phyloP scores from a whole-genome alignment of 2,113 vertebrate genomes.

The Colistium nudipinnis region DNA sequence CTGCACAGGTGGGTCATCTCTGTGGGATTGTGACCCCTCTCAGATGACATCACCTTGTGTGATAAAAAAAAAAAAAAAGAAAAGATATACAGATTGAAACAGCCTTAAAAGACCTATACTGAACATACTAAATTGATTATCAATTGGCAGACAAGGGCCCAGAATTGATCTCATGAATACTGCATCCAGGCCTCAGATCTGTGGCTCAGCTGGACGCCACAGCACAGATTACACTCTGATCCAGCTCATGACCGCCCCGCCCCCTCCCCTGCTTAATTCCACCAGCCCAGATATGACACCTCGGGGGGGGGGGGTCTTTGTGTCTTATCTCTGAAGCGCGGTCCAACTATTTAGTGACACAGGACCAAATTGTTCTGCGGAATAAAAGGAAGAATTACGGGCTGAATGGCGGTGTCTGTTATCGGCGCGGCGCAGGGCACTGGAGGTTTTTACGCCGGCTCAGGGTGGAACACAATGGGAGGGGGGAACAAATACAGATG shows the following conservation, averaged over 20 bases:
- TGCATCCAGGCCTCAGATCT: no score
- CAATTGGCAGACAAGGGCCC: no score
- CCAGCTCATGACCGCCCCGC: slow-evolving; percentile 37
- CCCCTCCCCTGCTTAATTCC: slow-evolving; percentile 37
- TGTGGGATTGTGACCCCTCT: no score
- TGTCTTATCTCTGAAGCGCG: slow-evolving; percentile 49
- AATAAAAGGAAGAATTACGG: slow-evolving; percentile 49
- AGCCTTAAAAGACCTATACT: no score
- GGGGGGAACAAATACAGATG: slow-evolving; percentile 43
- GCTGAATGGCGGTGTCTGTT: slow-evolving; percentile 51
- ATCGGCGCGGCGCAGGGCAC: slow-evolving; percentile 50
- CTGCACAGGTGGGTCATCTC: not conserved
- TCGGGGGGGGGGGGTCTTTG: slow-evolving; percentile 51
- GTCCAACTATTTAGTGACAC: slow-evolving; percentile 49
- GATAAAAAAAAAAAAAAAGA: no score
- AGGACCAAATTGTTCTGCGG: slow-evolving; percentile 44
- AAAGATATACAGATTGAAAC: no score
- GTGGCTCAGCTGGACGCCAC: slow-evolving; percentile 20
- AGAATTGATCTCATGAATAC: no score
- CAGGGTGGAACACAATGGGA: slow-evolving; percentile 6
- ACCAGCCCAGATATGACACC: slow-evolving; percentile 33
- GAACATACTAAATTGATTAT: no score
- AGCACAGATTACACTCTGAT: slow-evolving; percentile 44
- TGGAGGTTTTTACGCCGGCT: slow-evolving; percentile 33
- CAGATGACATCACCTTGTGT: no score